These are phyloP conservation scores for Sinhomidia bicolor DNA, from an alignment of 2,888 invertebrate species.

Conservation along the genomic window DNA sequence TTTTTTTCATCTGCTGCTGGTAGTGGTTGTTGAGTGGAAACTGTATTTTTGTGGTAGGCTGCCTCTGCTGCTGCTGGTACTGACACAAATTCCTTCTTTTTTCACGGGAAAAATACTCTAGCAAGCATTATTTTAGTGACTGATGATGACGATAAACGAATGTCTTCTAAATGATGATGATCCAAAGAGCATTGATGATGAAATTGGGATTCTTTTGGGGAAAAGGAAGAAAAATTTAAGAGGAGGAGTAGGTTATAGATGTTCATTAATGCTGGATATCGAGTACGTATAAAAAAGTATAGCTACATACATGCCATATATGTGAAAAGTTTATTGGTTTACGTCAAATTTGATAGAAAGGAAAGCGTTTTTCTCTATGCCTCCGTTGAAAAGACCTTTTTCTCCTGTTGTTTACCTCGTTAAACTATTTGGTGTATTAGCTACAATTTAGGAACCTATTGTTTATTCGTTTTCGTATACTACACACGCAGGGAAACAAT, in stretches of 20 bases:
- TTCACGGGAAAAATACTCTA: neutral
- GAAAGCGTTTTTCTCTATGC: neutral
- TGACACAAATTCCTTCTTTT: constrained; percentile 8
- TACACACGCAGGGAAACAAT: too few relatives aligned
- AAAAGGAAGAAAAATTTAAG: too few relatives aligned
- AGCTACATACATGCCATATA: too few relatives aligned
- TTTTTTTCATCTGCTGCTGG: constrained; percentile 24
- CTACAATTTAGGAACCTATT: neutral
- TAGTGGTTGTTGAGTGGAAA: neutral
- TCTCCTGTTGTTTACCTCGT: neutral
- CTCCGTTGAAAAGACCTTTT: neutral
- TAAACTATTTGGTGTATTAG: neutral
- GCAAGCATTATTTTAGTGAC: constrained; percentile 6
- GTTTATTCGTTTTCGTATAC: too few relatives aligned
- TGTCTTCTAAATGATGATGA: neutral
- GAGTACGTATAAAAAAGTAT: neutral
- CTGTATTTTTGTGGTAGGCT: too few relatives aligned
- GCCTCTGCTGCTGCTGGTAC: too few relatives aligned
- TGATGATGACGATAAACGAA: constrained; percentile 50
- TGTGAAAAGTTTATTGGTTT: neutral
- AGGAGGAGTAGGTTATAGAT: too few relatives aligned
- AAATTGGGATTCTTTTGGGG: neutral
- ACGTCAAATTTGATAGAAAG: neutral
- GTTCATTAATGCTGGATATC: neutral
- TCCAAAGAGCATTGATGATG: neutral